A percentile compares a stretch with the other conserved stretches of the same genome.
These are phyloP conservation scores for Dicycla oo DNA, from an alignment of 2,888 invertebrate species.

Conservation along the genomic window DNA sequence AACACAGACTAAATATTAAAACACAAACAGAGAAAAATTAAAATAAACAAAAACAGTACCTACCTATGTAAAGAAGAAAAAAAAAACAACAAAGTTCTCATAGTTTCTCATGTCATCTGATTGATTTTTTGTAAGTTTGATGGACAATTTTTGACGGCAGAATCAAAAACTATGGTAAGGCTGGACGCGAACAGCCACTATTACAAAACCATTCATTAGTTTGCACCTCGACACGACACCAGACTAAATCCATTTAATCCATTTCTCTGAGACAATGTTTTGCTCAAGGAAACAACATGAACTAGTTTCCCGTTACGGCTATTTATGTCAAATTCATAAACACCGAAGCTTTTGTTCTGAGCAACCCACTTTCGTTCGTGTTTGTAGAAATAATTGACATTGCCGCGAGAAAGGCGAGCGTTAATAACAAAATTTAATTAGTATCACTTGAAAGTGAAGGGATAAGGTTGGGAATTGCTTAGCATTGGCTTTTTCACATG, in stretches of 20 bases:
- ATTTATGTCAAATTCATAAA: slow-evolving; percentile 65
- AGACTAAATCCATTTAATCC: slow-evolving; percentile 39
- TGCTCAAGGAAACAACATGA: slow-evolving; percentile 46
- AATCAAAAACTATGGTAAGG: not conserved
- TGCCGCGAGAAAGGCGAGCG: slow-evolving; percentile 78
- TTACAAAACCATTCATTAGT: slow-evolving; percentile 17
- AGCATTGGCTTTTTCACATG: slow-evolving; percentile 52
- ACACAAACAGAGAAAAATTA: not conserved
- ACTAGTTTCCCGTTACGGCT: slow-evolving; percentile 59
- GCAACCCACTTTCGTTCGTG: slow-evolving; percentile 77
- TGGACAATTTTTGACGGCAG: not conserved
- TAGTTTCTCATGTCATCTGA: not conserved
- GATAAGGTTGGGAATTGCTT: slow-evolving; percentile 65
- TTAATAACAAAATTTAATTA: slow-evolving; percentile 63
- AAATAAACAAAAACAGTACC: not conserved
- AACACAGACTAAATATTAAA: not conserved
- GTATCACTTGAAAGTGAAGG: slow-evolving; percentile 47
- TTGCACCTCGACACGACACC: not conserved
- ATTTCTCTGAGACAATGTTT: slow-evolving; percentile 36
- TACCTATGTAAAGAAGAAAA: not conserved
- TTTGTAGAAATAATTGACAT: slow-evolving; percentile 82
- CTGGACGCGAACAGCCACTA: not conserved
- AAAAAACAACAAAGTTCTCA: not conserved
- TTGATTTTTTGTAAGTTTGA: accelerated
- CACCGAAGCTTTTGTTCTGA: slow-evolving; percentile 70